Percentiles rank a stretch among this genome's conserved stretches.
These are phyloP conservation scores for Saccostrea cuccullata DNA, from an alignment of 1,140 invertebrate genomes.

Conservation along the genomic window DNA sequence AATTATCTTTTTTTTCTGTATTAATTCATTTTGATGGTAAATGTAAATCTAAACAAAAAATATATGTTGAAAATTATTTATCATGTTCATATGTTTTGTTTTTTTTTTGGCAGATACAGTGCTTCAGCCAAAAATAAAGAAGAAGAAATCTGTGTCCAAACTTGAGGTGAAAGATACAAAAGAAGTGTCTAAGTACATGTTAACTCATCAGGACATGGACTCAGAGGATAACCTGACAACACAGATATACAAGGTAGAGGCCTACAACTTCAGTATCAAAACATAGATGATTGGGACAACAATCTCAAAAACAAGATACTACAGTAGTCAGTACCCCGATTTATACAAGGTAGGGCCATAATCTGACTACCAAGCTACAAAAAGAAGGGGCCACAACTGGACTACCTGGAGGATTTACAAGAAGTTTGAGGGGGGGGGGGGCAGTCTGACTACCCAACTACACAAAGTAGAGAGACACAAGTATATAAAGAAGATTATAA, in stretches of 20 bases:
- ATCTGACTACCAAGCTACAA: not conserved
- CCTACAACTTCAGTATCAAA: not conserved
- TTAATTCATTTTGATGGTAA: not conserved
- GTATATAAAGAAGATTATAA: too few relatives aligned
- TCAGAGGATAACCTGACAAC: constrained; percentile 95
- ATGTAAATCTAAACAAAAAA: not conserved
- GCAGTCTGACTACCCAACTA: too few relatives aligned
- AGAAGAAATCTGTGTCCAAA: constrained; percentile 90
- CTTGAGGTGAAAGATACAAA: constrained; percentile 86
- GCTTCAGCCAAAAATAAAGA: constrained; percentile 90
- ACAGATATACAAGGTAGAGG: constrained; percentile 90
- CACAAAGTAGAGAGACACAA: too few relatives aligned
- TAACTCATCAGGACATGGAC: constrained; percentile 94
- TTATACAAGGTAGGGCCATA: not conserved
- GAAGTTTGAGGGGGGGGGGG: too few relatives aligned
- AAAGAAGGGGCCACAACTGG: too few relatives aligned
- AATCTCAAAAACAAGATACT: not conserved
- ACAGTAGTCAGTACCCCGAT: not conserved
- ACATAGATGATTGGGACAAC: not conserved
- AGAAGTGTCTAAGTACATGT: constrained; percentile 91
- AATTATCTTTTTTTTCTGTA: not conserved
- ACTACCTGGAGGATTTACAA: too few relatives aligned
- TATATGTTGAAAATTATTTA: not conserved
- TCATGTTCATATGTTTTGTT: not conserved
- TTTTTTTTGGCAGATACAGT: constrained; percentile 85